phyloP scores from a whole-genome alignment of 1,140 invertebrate genomes.

The Formica selysi region DNA sequence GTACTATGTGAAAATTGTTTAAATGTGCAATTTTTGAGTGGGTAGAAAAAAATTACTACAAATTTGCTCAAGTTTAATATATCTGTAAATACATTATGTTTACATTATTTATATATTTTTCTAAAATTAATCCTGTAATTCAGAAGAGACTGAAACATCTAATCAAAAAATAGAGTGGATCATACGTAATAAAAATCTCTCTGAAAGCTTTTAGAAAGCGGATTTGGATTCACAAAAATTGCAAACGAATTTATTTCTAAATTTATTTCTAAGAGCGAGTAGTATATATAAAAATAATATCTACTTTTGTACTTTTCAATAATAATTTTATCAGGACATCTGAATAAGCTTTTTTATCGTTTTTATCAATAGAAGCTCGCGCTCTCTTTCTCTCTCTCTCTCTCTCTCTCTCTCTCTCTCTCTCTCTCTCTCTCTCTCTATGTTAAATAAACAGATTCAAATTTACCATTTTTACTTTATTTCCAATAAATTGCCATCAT shows the following conservation, averaged over 20 bases:
- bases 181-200: not conserved
- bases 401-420: too few relatives aligned
- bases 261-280: not conserved
- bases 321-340: not conserved
- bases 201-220: not conserved
- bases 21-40: not conserved
- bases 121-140: not conserved
- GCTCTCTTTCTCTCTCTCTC: too few relatives aligned
- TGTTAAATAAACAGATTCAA: not conserved
- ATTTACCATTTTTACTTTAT: not conserved
- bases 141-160: not conserved
- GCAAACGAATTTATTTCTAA: constrained; percentile 4
- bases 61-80: not conserved
- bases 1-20: not conserved
- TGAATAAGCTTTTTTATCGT: not conserved
- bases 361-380: too few relatives aligned
- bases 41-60: not conserved
- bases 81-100: not conserved
- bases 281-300: not conserved
- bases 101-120: not conserved
- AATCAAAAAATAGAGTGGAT: not conserved
- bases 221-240: not conserved
- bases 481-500: not conserved
- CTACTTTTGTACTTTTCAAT: not conserved
- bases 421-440: too few relatives aligned